Conservation (phyloP, 92 coral and sea anemone genomes). For the Metridium senile region DNA sequence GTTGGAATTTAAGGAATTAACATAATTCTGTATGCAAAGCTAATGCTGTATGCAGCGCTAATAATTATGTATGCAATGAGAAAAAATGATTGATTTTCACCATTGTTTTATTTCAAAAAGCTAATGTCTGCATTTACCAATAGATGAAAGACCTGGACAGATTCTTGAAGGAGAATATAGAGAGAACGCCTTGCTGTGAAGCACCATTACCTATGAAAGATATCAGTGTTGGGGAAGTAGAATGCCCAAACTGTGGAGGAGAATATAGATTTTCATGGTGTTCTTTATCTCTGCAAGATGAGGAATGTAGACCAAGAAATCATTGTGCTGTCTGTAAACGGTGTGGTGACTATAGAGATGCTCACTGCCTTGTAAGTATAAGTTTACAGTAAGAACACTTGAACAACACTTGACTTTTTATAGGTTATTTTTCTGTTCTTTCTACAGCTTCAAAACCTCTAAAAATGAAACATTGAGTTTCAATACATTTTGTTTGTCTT, state of each 20-base stretch:
- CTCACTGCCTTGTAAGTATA: constrained; percentile 57
- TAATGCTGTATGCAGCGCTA: too few species aligned
- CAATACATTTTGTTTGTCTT: background rate
- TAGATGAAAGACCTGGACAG: constrained; percentile 46
- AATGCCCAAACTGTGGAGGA: constrained; percentile 58
- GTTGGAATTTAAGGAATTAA: too few species aligned
- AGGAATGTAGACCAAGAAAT: constrained; percentile 64
- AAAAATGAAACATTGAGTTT: background rate
- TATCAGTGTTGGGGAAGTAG: constrained; percentile 41
- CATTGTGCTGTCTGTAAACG: constrained; percentile 65
- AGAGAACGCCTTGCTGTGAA: constrained; percentile 61
- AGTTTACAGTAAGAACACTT: background rate
- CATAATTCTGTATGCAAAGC: too few species aligned
- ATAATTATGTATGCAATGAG: too few species aligned
- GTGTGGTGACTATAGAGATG: constrained; percentile 80
- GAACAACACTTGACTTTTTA: too few species aligned
- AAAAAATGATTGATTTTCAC: too few species aligned
- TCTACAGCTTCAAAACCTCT: too few species aligned
- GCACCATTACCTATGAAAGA: constrained; percentile 34
- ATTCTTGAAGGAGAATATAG: constrained; percentile 35
- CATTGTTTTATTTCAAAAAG: too few species aligned
- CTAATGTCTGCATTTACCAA: too few species aligned
- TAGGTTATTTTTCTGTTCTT: too few species aligned
- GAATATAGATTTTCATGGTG: constrained; percentile 76
- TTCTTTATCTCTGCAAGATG: constrained; percentile 48